A percentile compares a stretch with the other conserved stretches of the same genome.
phyloP scores from a whole-genome alignment of 64 coral and sea anemone species.

The Stichodactyla mertensii region DNA sequence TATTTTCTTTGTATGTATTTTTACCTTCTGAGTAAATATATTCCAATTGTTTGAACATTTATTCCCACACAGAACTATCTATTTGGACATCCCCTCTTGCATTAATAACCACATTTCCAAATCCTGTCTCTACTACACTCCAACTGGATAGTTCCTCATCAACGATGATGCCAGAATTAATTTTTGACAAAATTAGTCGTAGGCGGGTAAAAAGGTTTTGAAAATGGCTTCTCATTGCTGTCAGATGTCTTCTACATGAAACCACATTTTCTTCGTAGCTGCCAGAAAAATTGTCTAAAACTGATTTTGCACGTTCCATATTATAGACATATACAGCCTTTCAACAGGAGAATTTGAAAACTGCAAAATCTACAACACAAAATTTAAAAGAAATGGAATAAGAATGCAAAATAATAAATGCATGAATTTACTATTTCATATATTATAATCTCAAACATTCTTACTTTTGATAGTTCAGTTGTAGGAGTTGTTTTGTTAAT shows the following conservation, averaged over 20 bases:
- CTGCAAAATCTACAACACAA: constrained; percentile 5
- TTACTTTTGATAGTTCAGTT: constrained; percentile 1
- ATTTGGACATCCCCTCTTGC: constrained; percentile 6
- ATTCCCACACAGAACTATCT: constrained; percentile 25
- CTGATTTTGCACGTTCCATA: constrained; percentile 2
- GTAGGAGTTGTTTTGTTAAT: neutral
- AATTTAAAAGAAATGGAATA: neutral
- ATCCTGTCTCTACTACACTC: constrained; percentile 14
- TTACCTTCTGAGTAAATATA: constrained; percentile 4
- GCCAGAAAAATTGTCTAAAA: neutral
- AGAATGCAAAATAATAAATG: neutral
- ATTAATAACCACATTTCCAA: constrained; percentile 7
- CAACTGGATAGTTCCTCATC: constrained; percentile 12
- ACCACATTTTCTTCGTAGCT: constrained; percentile 12
- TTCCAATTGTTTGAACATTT: constrained; percentile 19
- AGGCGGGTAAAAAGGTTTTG: constrained; percentile 2
- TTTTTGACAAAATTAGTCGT: neutral
- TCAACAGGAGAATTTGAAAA: constrained; percentile 24
- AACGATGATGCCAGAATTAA: constrained; percentile 1
- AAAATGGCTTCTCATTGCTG: constrained; percentile 10
- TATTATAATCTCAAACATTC: neutral
- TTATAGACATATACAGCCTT: neutral
- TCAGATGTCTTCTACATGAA: constrained; percentile 10
- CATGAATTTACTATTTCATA: neutral
- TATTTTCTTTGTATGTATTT: neutral